Evolutionary conservation across 2,888 invertebrate genomes (phyloP).

Genomic region (Drosophila prostipennis): DNA sequence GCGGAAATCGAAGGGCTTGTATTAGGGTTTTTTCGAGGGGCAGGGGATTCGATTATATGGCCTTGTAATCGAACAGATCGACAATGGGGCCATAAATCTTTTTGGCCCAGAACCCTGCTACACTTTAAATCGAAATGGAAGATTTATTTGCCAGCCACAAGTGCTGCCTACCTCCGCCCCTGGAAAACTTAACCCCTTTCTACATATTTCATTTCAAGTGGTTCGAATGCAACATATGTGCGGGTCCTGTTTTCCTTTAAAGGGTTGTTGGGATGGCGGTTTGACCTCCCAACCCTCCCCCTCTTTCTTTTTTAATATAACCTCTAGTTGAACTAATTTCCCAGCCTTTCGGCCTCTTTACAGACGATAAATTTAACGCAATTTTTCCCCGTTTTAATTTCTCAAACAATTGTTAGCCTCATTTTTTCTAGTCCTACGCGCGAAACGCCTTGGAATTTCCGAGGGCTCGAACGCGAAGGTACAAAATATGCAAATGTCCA

Average conservation of each 20-base stretch:
- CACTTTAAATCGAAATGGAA: conserved; percentile 71
- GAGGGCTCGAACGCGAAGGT: conserved; percentile 13
- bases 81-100: conserved; percentile 83
- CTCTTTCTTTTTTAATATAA: conserved; percentile 38
- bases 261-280: conserved; percentile 30
- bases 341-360: conserved; percentile 54
- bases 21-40: background rate
- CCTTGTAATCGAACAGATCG: conserved; percentile 84
- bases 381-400: conserved; percentile 60
- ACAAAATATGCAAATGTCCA: conserved; percentile 78
- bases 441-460: conserved; percentile 47
- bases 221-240: conserved; percentile 72
- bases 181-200: conserved; percentile 17
- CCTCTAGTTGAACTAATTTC: conserved; percentile 74
- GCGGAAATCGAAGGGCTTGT: conserved; percentile 24
- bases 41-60: conserved; percentile 69
- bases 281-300: conserved; percentile 3
- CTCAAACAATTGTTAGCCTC: conserved; percentile 46
- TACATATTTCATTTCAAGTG: conserved; percentile 25
- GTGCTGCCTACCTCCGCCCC: conserved; percentile 40
- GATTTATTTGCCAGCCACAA: conserved; percentile 72
- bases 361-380: conserved; percentile 75
- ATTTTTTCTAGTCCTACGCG: conserved; percentile 10
- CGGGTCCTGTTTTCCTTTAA: conserved; percentile 50
- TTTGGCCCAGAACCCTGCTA: conserved; percentile 60